phyloP scores from a whole-genome alignment of 2,797 vertebrate genomes.

The Heliangelus exortis region DNA sequence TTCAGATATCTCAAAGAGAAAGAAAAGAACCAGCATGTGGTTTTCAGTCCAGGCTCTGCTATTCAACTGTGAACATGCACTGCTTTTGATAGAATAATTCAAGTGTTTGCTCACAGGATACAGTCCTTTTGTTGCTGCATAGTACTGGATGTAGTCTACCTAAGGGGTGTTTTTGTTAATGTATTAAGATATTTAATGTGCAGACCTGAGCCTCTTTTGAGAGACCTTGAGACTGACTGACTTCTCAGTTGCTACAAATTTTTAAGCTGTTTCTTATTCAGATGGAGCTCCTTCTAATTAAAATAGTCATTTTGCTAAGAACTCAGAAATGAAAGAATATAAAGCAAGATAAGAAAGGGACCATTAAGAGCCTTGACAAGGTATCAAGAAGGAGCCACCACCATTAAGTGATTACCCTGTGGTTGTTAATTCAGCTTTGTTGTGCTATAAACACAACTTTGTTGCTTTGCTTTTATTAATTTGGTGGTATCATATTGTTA shows the following conservation, averaged over 20 bases:
- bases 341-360: neutral
- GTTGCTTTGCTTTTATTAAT: neutral
- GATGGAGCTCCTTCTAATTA: neutral
- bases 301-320: neutral
- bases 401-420: neutral
- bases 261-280: neutral
- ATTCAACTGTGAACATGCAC: neutral
- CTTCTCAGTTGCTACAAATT: neutral
- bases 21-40: neutral
- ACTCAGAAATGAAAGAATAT: neutral
- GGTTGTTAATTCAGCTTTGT: neutral
- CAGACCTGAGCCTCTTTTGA: neutral
- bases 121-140: accelerated
- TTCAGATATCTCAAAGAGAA: neutral
- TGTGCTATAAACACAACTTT: neutral
- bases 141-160: neutral
- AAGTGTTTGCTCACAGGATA: neutral
- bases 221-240: neutral
- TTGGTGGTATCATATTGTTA: accelerated
- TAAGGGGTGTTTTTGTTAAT: neutral
- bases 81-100: neutral
- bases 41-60: neutral
- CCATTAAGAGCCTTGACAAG: neutral
- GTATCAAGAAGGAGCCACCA: neutral
- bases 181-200: neutral